Conservation (phyloP, 2,797 vertebrate species). For the Heliangelus exortis region DNA sequence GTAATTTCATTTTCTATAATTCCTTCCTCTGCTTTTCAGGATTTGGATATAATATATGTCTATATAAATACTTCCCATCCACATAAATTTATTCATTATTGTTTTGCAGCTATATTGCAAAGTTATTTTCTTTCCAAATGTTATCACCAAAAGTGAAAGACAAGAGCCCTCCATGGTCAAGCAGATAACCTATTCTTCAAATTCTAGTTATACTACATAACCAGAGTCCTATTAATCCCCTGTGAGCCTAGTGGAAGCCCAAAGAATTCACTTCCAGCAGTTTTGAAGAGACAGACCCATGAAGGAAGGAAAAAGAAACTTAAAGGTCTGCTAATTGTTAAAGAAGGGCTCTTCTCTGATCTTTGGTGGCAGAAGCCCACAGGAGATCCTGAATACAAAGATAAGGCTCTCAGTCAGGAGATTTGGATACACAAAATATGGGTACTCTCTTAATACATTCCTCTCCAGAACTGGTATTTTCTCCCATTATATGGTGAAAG, state of each 20-base stretch:
- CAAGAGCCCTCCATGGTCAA: background rate
- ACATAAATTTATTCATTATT: background rate
- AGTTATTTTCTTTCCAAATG: background rate
- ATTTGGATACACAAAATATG: background rate
- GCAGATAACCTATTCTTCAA: background rate
- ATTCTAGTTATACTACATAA: background rate
- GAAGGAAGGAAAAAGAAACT: background rate
- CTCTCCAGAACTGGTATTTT: background rate
- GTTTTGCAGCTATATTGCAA: background rate
- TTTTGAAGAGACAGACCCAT: background rate
- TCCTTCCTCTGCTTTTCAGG: background rate
- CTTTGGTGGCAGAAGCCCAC: background rate
- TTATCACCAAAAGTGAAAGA: background rate
- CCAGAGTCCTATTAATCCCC: background rate
- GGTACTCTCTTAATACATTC: background rate
- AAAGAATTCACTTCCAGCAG: background rate
- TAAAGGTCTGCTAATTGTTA: background rate
- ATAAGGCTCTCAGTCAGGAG: background rate
- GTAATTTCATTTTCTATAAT: conserved; percentile 30
- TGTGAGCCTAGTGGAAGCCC: background rate
- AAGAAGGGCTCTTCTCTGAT: background rate
- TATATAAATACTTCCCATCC: background rate
- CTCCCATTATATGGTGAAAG: background rate
- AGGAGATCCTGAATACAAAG: background rate
- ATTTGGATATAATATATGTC: background rate